These are phyloP conservation scores for Alligator sinensis DNA, from an alignment of 2,113 vertebrate species.

Conservation along the genomic window DNA sequence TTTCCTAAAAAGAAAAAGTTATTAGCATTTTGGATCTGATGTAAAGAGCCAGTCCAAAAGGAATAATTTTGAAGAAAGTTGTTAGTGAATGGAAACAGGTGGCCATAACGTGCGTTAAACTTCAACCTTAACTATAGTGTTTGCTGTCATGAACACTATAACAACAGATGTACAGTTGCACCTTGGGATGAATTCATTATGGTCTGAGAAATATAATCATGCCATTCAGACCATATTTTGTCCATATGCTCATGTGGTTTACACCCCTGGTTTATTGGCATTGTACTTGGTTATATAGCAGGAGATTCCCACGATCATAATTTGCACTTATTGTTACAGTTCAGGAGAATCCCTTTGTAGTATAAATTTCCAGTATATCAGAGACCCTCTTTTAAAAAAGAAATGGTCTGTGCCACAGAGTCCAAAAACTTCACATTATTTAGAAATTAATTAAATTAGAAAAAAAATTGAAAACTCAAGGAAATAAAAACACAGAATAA, in stretches of 20 bases:
- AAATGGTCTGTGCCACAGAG: neutral
- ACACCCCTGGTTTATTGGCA: slow-evolving; percentile 73
- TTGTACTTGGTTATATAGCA: slow-evolving; percentile 64
- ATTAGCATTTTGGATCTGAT: slow-evolving; percentile 25
- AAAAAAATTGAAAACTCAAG: accelerated
- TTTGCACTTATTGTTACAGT: slow-evolving; percentile 67
- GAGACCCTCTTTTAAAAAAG: neutral
- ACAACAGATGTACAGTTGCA: slow-evolving; percentile 77
- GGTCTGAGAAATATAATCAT: slow-evolving; percentile 73
- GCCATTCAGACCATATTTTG: slow-evolving; percentile 77
- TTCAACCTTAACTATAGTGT: slow-evolving; percentile 60
- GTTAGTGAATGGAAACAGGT: slow-evolving; percentile 54
- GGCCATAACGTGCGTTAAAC: slow-evolving; percentile 58
- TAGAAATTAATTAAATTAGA: neutral
- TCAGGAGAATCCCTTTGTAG: slow-evolving; percentile 48
- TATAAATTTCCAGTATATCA: neutral
- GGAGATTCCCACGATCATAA: slow-evolving; percentile 70
- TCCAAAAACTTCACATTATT: neutral
- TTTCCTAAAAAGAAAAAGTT: slow-evolving; percentile 5
- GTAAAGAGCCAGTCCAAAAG: slow-evolving; percentile 39
- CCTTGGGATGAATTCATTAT: slow-evolving; percentile 78
- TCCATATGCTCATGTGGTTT: slow-evolving; percentile 78
- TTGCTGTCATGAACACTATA: slow-evolving; percentile 58
- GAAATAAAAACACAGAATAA: slow-evolving; percentile 32
- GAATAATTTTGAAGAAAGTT: slow-evolving; percentile 68